These are phyloP conservation scores for Eurypyga helias DNA, from an alignment of 2,113 vertebrate genomes.

Conservation along the genomic window DNA sequence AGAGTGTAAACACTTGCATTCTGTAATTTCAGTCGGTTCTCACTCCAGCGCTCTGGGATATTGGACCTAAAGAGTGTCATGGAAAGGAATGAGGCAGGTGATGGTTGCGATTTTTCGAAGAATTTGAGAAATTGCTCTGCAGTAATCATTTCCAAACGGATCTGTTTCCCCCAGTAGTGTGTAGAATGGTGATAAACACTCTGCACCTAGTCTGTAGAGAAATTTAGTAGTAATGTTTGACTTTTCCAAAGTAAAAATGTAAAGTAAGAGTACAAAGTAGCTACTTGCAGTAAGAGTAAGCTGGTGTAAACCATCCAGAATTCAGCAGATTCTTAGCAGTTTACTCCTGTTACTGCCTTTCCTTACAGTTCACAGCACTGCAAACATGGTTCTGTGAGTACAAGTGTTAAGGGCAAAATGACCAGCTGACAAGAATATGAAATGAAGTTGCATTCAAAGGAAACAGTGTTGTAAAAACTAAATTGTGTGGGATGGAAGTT, in stretches of 20 bases:
- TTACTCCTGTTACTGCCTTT: neutral
- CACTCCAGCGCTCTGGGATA: neutral
- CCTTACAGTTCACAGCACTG: neutral
- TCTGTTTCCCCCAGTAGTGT: neutral
- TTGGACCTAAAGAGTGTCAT: neutral
- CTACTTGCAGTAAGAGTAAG: neutral
- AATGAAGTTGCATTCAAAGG: neutral
- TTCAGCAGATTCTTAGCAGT: neutral
- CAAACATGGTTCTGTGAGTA: neutral
- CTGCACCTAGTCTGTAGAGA: neutral
- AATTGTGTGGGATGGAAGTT: neutral
- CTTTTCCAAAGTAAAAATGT: neutral
- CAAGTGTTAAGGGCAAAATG: neutral
- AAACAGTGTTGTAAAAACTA: neutral
- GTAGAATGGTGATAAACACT: accelerated
- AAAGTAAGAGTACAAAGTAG: neutral
- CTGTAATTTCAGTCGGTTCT: neutral
- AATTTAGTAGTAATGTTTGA: neutral
- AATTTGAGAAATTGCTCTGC: neutral
- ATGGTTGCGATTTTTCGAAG: neutral
- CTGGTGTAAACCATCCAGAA: neutral
- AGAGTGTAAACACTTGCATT: neutral
- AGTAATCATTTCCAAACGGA: neutral
- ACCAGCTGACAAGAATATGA: neutral
- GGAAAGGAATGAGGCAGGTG: neutral